Evolutionary conservation across 2,797 vertebrate genomes (phyloP).

Genomic region (Anolis apletophallus): DNA sequence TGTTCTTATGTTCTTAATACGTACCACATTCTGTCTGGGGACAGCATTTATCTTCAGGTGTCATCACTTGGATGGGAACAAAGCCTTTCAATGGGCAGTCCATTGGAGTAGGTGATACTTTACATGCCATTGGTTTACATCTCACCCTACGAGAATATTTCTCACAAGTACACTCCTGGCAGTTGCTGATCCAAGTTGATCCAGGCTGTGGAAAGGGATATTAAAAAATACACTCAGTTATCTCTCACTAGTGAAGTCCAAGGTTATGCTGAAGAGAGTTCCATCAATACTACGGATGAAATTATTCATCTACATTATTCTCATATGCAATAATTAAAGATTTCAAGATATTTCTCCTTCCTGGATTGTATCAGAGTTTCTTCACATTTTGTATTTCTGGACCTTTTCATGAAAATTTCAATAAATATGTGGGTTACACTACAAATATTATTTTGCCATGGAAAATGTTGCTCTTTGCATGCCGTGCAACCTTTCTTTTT

Average conservation of each 20-base stretch:
- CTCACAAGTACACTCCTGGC: conserved; percentile 86
- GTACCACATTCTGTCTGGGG: conserved; percentile 82
- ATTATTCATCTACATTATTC: not conserved
- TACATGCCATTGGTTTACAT: conserved; percentile 81
- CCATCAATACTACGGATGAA: not conserved
- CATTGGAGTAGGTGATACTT: conserved; percentile 33
- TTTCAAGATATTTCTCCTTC: no score
- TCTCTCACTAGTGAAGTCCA: conserved; percentile 6
- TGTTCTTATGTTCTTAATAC: no score
- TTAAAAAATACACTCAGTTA: not conserved
- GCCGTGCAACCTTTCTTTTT: no score
- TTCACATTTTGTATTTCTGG: no score
- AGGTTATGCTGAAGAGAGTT: not conserved
- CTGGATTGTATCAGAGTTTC: no score
- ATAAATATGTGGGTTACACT: no score
- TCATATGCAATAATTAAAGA: no score
- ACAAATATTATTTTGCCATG: no score
- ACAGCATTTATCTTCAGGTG: conserved; percentile 83
- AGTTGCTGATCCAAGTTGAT: conserved; percentile 82
- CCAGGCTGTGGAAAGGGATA: conserved; percentile 62
- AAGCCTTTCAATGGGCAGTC: conserved; percentile 82
- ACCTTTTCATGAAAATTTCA: no score
- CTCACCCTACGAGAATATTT: conserved; percentile 71
- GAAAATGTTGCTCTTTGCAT: no score
- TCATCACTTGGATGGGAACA: conserved; percentile 72